Conservation (phyloP, 2,113 vertebrate species). For the Serinus canaria region DNA sequence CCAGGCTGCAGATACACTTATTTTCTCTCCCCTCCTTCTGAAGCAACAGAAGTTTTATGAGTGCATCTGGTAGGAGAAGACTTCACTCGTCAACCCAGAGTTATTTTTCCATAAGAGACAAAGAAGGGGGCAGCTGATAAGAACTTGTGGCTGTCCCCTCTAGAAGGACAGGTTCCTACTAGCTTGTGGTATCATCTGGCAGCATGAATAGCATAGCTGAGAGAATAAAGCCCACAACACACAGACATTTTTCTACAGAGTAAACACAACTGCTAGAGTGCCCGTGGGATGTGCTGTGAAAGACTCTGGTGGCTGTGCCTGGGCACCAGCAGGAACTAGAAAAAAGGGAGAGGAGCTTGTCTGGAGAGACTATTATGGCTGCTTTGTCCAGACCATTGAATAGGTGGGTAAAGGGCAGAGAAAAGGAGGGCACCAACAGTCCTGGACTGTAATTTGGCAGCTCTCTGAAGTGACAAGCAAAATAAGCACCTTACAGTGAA, state of each 20-base stretch:
- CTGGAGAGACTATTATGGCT: background rate
- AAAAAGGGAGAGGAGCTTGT: background rate
- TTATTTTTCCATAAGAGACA: background rate
- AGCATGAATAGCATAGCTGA: background rate
- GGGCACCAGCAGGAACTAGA: background rate
- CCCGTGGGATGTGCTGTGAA: background rate
- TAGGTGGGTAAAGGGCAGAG: background rate
- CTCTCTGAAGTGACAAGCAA: background rate
- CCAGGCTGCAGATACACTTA: background rate
- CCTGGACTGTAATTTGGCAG: conserved; percentile 8
- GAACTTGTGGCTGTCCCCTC: background rate
- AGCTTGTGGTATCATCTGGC: background rate
- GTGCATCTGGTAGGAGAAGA: background rate
- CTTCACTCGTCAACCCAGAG: background rate
- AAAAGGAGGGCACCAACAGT: background rate
- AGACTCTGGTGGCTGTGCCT: background rate
- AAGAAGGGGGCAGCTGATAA: background rate
- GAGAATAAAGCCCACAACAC: background rate
- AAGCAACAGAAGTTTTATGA: background rate
- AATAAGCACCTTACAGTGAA: conserved; percentile 1
- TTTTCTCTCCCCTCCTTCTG: background rate
- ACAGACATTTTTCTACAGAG: background rate
- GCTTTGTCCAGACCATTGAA: background rate
- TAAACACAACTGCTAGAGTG: background rate
- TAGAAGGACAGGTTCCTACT: background rate